These are phyloP conservation scores for Phylloscopus trochiloides DNA, from an alignment of 2,113 vertebrate genomes.

Conservation along the genomic window DNA sequence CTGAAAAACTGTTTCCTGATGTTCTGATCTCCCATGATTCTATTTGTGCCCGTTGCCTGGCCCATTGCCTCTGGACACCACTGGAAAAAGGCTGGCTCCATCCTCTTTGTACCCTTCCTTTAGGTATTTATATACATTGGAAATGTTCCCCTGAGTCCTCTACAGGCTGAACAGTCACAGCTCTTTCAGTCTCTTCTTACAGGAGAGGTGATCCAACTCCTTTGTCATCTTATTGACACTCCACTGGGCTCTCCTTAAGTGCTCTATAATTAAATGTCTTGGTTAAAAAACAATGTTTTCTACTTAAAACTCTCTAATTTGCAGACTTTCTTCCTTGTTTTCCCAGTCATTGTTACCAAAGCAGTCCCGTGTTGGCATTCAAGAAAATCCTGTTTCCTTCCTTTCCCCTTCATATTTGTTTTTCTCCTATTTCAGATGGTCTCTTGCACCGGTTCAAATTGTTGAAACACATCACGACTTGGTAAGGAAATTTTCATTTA, in stretches of 20 bases:
- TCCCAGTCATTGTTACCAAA: neutral
- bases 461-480: neutral
- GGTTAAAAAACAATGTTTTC: neutral
- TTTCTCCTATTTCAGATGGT: neutral
- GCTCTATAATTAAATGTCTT: neutral
- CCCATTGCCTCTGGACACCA: neutral
- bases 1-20: neutral
- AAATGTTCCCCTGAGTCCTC: neutral
- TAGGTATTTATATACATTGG: neutral
- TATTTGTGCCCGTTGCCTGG: neutral
- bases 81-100: neutral
- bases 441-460: neutral
- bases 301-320: neutral
- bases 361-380: neutral
- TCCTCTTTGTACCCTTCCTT: neutral
- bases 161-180: neutral
- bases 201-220: neutral
- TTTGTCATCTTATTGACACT: neutral
- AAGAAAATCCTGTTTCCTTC: neutral
- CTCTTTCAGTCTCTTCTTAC: neutral
- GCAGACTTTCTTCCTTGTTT: neutral
- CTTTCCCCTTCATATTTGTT: neutral
- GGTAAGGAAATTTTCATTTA: neutral
- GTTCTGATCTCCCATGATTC: fast-evolving
- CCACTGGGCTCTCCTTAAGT: neutral